Evolutionary conservation across 1,140 invertebrate species (phyloP).

Genomic region (Andricus grossulariae): DNA sequence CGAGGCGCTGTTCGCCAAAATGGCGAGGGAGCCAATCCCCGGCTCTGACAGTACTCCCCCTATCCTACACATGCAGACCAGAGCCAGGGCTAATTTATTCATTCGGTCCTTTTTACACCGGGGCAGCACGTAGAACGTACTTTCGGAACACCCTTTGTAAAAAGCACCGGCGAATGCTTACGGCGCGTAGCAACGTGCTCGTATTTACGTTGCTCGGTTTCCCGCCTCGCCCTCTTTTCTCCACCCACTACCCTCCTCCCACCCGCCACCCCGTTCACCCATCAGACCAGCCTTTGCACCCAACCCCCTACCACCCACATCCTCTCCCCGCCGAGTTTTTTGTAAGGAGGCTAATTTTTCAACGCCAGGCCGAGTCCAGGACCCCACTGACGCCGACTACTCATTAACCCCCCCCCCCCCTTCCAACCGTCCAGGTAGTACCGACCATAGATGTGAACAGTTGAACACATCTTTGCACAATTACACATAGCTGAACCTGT

Average conservation of each 20-base stretch:
- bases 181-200: slow-evolving; percentile 68
- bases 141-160: slow-evolving; percentile 71
- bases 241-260: slow-evolving; percentile 38
- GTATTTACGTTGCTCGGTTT: slow-evolving; percentile 71
- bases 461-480: not conserved
- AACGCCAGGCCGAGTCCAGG: slow-evolving; percentile 7
- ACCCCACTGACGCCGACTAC: slow-evolving; percentile 19
- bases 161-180: slow-evolving; percentile 66
- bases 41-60: slow-evolving; percentile 52
- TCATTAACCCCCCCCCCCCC: not conserved
- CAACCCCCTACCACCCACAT: too few relatives aligned
- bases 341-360: not conserved
- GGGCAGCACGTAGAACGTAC: slow-evolving; percentile 63
- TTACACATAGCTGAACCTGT: slow-evolving; percentile 4
- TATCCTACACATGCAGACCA: not conserved
- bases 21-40: slow-evolving; percentile 65
- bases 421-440: not conserved
- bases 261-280: slow-evolving; percentile 43
- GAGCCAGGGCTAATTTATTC: slow-evolving; percentile 70
- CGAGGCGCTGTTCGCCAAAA: slow-evolving; percentile 67
- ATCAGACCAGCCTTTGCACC: too few relatives aligned
- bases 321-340: too few relatives aligned
- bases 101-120: slow-evolving; percentile 71
- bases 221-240: slow-evolving; percentile 45
- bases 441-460: not conserved